Conservation (phyloP, 2,888 invertebrate species). For the Cordilura impudica region DNA sequence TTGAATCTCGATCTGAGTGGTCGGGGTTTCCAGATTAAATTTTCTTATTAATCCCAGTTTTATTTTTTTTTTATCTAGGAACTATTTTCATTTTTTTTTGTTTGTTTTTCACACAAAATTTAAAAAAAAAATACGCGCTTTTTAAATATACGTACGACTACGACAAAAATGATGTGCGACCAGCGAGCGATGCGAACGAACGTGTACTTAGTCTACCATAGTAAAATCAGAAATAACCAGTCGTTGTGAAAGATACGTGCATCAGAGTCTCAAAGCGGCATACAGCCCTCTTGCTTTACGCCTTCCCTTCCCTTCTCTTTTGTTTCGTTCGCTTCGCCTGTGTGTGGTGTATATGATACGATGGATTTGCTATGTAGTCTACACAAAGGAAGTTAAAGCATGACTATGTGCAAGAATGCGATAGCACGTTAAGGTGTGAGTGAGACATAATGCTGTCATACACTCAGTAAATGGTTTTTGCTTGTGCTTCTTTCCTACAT, state of each 20-base stretch:
- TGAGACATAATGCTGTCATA: constrained; percentile 45
- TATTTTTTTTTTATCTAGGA: constrained; percentile 43
- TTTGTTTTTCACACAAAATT: constrained; percentile 43
- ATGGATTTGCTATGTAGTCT: constrained; percentile 40
- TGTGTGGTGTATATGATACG: constrained; percentile 38
- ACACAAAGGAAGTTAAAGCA: constrained; percentile 60
- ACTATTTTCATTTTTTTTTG: constrained; percentile 28
- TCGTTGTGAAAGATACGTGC: constrained; percentile 73
- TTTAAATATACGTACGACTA: constrained; percentile 62
- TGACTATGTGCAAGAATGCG: constrained; percentile 35
- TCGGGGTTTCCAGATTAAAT: constrained; percentile 1
- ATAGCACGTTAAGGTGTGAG: constrained; percentile 22
- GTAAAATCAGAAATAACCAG: constrained; percentile 76
- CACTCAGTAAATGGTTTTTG: constrained; percentile 56
- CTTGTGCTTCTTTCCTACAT: constrained; percentile 54
- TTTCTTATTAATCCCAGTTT: constrained; percentile 41
- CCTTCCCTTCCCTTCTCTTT: constrained; percentile 27
- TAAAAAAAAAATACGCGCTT: constrained; percentile 59
- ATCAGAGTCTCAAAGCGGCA: constrained; percentile 64
- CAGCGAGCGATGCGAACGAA: constrained; percentile 66
- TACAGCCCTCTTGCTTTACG: constrained; percentile 36
- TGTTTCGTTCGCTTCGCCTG: constrained; percentile 13
- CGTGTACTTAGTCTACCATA: constrained; percentile 73
- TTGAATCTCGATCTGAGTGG: constrained; percentile 1
- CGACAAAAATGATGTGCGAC: constrained; percentile 68